Evolutionary conservation across 2,113 vertebrate species (phyloP).

Genomic region (Uropsilus gracilis): DNA sequence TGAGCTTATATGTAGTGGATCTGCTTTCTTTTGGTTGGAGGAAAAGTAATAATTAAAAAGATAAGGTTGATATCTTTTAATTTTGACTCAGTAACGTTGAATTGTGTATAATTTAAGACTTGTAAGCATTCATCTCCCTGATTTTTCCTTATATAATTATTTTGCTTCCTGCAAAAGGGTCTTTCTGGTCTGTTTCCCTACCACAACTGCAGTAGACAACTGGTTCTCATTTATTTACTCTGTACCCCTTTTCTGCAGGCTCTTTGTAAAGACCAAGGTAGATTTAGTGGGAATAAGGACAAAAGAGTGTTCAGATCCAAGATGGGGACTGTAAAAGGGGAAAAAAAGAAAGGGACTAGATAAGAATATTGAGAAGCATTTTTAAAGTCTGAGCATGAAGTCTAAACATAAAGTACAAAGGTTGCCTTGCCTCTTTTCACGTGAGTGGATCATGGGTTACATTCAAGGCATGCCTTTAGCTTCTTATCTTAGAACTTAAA

Average conservation of each 20-base stretch:
- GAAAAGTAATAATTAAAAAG: conserved; percentile 14
- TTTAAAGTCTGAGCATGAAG: not conserved
- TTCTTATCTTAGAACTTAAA: conserved; percentile 21
- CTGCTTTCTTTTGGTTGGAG: not conserved
- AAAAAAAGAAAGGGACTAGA: not conserved
- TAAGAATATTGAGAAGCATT: not conserved
- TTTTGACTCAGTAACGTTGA: not conserved
- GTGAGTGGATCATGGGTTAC: not conserved
- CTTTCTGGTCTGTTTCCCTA: not conserved
- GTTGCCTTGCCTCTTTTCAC: not conserved
- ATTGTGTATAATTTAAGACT: conserved; percentile 16
- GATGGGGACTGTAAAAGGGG: not conserved
- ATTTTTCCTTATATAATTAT: not conserved
- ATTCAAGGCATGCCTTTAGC: not conserved
- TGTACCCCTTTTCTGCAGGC: not conserved
- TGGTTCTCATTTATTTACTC: not conserved
- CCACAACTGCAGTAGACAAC: not conserved
- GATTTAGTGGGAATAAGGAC: not conserved
- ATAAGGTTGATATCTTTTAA: not conserved
- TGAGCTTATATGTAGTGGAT: not conserved
- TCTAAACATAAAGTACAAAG: not conserved
- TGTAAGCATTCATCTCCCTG: not conserved
- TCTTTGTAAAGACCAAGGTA: not conserved
- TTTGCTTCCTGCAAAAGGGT: not conserved
- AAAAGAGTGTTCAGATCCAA: not conserved